Conservation (phyloP, 53 echinoderm and acorn worm species). For the Echinometra lucunter region DNA sequence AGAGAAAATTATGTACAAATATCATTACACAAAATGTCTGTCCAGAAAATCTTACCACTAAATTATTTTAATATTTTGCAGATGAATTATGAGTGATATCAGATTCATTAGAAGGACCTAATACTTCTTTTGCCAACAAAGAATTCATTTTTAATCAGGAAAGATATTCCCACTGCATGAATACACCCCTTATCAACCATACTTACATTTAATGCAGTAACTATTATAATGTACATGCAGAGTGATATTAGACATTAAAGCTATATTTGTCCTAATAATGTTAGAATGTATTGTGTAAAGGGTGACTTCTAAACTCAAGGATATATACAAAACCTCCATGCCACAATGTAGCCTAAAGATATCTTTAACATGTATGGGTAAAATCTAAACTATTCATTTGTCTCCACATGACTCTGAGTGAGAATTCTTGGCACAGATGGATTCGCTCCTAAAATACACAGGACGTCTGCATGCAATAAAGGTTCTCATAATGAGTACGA, state of each 20-base stretch:
- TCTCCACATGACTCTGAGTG: conserved; percentile 51
- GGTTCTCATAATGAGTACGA: background rate
- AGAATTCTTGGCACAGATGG: conserved; percentile 29
- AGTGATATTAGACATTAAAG: no score
- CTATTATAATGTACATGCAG: no score
- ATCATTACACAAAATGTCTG: background rate
- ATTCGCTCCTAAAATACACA: conserved; percentile 25
- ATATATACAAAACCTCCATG: no score
- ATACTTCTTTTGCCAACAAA: no score
- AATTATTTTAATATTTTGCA: background rate
- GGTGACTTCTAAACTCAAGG: no score
- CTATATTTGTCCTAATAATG: no score
- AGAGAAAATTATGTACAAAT: background rate
- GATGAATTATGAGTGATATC: background rate
- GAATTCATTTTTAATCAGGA: no score
- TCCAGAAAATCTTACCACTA: background rate
- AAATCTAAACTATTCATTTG: conserved; percentile 7
- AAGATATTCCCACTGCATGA: no score
- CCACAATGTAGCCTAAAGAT: background rate
- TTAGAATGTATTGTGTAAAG: no score
- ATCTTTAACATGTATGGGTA: background rate
- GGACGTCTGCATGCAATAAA: conserved; percentile 50
- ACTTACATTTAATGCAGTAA: no score
- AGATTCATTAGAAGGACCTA: no score
- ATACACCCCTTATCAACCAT: no score